These are phyloP conservation scores for Akabosia matsudoensis DNA, from an alignment of 1,140 invertebrate species.

Conservation along the genomic window DNA sequence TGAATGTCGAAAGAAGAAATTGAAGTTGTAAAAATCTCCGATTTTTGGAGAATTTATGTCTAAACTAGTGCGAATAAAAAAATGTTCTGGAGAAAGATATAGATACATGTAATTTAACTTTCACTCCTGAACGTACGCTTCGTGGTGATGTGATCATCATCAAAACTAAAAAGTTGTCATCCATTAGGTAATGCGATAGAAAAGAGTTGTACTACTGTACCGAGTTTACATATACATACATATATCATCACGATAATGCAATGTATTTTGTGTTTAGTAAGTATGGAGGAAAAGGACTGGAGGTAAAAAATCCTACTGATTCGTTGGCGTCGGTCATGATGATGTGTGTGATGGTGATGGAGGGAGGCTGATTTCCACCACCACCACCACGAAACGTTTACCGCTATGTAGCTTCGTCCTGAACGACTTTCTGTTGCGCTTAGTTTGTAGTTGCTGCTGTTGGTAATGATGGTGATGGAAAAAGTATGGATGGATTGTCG, in stretches of 20 bases:
- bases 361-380: constrained; percentile 19
- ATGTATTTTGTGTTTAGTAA: neutral
- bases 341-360: constrained; percentile 17
- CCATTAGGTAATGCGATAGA: neutral
- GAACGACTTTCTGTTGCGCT: neutral
- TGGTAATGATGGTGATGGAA: constrained; percentile 30
- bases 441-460: neutral
- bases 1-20: too few species aligned
- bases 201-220: neutral
- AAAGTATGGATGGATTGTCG: constrained; percentile 47
- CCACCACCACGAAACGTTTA: neutral
- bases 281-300: neutral
- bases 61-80: too few species aligned
- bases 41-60: constrained; percentile 7
- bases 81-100: too few species aligned
- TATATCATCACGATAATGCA: neutral
- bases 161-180: neutral
- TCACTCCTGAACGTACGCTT: too few species aligned
- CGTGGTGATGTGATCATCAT: too few species aligned
- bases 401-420: neutral
- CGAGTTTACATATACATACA: neutral
- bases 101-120: too few species aligned
- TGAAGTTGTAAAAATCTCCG: neutral
- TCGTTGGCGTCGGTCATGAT: constrained; percentile 3
- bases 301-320: neutral